Evolutionary conservation across 2,888 invertebrate species (phyloP), one percentile per base, ranked within the genome.

Genomic region (Anodontia alba): DNA sequence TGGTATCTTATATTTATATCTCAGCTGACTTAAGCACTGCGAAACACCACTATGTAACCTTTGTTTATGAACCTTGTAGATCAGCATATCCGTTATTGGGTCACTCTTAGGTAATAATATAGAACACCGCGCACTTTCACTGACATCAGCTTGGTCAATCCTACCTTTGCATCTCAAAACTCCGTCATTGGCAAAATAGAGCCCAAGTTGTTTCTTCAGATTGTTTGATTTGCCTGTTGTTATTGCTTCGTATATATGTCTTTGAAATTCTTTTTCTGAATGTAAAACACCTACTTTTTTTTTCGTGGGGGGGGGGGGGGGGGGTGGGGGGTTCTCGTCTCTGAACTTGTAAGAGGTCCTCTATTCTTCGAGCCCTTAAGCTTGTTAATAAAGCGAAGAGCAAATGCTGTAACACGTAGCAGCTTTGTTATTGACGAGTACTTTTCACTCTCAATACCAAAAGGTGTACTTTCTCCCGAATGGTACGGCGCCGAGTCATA

Each of bases 351-450:
- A 17, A 79, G 17, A 57, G 17, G 29, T 29, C n/a, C 29, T 23
- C 5, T 38, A 5, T 42, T 20, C 23, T 23, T 20, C 31, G 46
- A 49, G 17, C 51, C 46, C 31, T 66, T 57, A 23, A 62, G 26
- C n/a, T 70, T 79, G 10, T 33, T 70, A 5, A 74, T 51, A 51
- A 79, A 79, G 29, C 70, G 66, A 26, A 31, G 26, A 3, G 46
- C 57, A 43, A 49, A 43, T 2, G 67, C 71, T 20, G 75, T 75
- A 15, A 66, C 71, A 51, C 80, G 36, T 20, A 79, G 7, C 46
- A 79, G 43, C 29, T 79, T 79, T 70, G 49, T 62, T 5, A 49
- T 20, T 62, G 69, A 79, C 2, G 78, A 74, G 38, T 70, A 79
- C 26, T 20, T 70, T 43, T 69, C 71, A 62, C 29, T 26, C 17